These are phyloP conservation scores for Gonocerus acuteangulatus DNA, from an alignment of 2,888 invertebrate species.

Conservation along the genomic window DNA sequence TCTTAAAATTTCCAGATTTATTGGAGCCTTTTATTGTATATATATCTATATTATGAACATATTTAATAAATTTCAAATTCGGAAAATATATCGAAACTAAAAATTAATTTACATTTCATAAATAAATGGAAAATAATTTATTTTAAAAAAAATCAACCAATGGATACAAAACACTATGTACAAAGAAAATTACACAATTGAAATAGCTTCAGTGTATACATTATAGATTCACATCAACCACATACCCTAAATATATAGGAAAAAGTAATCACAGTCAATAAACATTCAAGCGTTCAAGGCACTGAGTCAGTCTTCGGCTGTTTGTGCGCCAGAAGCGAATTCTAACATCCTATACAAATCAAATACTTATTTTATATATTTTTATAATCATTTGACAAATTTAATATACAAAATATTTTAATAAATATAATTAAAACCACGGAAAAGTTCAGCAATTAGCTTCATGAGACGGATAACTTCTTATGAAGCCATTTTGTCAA, in stretches of 20 bases:
- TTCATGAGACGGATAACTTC: too few species aligned
- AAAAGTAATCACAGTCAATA: conserved; percentile 23
- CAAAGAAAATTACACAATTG: conserved; percentile 23
- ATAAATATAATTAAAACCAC: too few species aligned
- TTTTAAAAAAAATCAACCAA: conserved; percentile 13
- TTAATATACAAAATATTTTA: too few species aligned
- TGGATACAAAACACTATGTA: conserved; percentile 21
- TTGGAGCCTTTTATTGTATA: too few species aligned
- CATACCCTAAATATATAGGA: conserved; percentile 19
- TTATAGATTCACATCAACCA: conserved; percentile 18
- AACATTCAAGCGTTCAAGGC: conserved; percentile 20
- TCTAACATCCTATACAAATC: neutral
- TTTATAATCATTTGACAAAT: too few species aligned
- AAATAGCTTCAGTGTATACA: conserved; percentile 13
- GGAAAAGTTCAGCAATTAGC: too few species aligned
- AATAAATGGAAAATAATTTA: conserved; percentile 13
- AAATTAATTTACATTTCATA: conserved; percentile 13
- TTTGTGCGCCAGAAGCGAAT: conserved; percentile 1
- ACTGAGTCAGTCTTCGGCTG: conserved; percentile 20
- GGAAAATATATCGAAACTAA: too few species aligned
- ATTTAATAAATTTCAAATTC: too few species aligned
- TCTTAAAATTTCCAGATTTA: too few species aligned
- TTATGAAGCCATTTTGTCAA: too few species aligned
- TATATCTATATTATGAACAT: too few species aligned
- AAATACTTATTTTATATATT: neutral